Conservation (phyloP, 2,797 vertebrate genomes). For the Manis pentadactyla region DNA sequence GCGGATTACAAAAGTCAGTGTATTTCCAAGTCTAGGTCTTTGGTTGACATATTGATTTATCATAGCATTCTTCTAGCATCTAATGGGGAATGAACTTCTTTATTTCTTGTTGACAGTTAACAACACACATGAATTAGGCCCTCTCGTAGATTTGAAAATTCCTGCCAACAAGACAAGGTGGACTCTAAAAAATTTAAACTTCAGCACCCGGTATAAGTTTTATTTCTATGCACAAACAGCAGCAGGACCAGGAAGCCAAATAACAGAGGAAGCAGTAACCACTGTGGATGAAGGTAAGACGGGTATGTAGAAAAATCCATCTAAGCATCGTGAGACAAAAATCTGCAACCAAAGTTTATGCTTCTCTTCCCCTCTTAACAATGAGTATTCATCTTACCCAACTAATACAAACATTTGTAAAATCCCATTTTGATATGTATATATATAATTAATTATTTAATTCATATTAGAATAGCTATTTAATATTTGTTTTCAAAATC, state of each 20-base stretch:
- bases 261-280: constrained; percentile 94
- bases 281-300: constrained; percentile 96
- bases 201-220: constrained; percentile 98
- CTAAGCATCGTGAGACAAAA: not conserved
- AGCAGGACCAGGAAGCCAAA: constrained; percentile 92
- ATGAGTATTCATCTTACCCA: not conserved
- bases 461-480: constrained; percentile 3
- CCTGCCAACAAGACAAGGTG: constrained; percentile 94
- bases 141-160: constrained; percentile 92
- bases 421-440: constrained; percentile 1
- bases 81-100: constrained; percentile 50
- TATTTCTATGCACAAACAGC: constrained; percentile 95
- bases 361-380: constrained; percentile 34
- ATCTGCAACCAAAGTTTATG: not conserved
- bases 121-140: constrained; percentile 95
- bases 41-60: not conserved
- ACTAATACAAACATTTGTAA: not conserved
- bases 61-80: not conserved
- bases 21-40: not conserved
- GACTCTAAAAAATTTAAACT: constrained; percentile 95
- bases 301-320: constrained; percentile 85
- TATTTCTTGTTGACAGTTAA: constrained; percentile 91
- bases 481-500: constrained; percentile 23
- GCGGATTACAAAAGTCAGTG: not conserved
- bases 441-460: constrained; percentile 5